Conservation (phyloP, 2,888 invertebrate genomes). For the Thera obeliscata region DNA sequence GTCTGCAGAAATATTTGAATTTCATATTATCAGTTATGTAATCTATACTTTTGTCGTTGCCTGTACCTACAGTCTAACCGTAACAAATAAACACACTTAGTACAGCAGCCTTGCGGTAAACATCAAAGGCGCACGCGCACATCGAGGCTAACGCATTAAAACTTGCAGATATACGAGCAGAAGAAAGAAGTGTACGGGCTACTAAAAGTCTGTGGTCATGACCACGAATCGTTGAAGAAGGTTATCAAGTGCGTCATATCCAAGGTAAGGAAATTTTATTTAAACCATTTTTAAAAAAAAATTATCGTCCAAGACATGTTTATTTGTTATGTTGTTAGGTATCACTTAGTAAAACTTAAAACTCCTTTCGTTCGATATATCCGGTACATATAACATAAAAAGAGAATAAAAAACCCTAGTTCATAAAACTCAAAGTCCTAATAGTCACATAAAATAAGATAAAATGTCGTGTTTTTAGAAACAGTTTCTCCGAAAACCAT, state of each 20-base stretch:
- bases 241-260: conserved; percentile 80
- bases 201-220: conserved; percentile 75
- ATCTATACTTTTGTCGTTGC: too few relatives aligned
- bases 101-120: conserved; percentile 25
- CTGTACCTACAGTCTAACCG: too few relatives aligned
- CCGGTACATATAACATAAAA: too few relatives aligned
- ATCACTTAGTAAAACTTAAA: too few relatives aligned
- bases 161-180: conserved; percentile 68
- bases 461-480: background rate
- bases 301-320: background rate
- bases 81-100: conserved; percentile 13
- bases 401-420: background rate
- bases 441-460: background rate
- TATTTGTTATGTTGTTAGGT: too few relatives aligned
- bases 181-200: conserved; percentile 68
- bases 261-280: conserved; percentile 58
- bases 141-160: conserved; percentile 37
- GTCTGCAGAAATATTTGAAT: too few relatives aligned
- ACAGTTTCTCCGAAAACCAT: background rate
- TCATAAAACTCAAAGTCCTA: background rate
- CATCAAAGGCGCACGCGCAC: conserved; percentile 27
- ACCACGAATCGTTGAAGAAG: conserved; percentile 76
- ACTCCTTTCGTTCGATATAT: too few relatives aligned
- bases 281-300: background rate
- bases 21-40: too few relatives aligned